Base-by-base conservation (phyloP, 2,888 invertebrate species). In the Vesta saturnalis region DNA sequence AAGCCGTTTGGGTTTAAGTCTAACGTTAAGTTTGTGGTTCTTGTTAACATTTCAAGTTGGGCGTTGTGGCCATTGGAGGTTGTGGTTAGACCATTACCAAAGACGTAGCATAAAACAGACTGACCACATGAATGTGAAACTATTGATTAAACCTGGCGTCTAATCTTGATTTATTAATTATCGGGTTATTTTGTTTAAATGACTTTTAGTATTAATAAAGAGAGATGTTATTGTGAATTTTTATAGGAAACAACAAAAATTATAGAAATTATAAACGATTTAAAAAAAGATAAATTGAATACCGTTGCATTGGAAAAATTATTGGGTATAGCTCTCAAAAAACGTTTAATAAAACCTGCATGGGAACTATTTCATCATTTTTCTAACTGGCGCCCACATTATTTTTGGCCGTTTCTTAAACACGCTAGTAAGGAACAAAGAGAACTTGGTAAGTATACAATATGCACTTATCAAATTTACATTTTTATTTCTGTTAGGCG, bases 401-500 rank as follows among this genome's bases (percentile, higher is more conserved):
- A 88, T 77, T 91, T 90, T 77, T 91, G 91, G 91, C 90, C 91
- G 0, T 79, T 90, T 56, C 61, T 91, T 52, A 55, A 89, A 22
- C 82, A 85, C 0, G 83, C 83, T 1, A 85, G 86, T 0, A 84
- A 83, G 47, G 79, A 80, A n/a, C 83, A 85, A 58, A 89, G 89
- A 0, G 90, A 91, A 72, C 84, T 82, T 77, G 87, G 87, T 87
- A 76, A 58, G 70, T 61, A 23, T 10, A 18, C 39, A 35, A 30
- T 14, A 18, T 12, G 3, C 15, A 12, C 43, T 5, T 4, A 43
- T 12, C 19, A 5, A 16, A 4, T 19, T 5, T 4, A 8, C 12
- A 52, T 52, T 16, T n/a, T 52, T 52, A 10, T 14, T 5, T n/a
- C 19, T 77, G 78, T 19, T 76, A 87, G 87, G 87, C 19, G 83